These are phyloP conservation scores for Homarus gammarus DNA, from an alignment of 2,888 invertebrate species.

Conservation along the genomic window DNA sequence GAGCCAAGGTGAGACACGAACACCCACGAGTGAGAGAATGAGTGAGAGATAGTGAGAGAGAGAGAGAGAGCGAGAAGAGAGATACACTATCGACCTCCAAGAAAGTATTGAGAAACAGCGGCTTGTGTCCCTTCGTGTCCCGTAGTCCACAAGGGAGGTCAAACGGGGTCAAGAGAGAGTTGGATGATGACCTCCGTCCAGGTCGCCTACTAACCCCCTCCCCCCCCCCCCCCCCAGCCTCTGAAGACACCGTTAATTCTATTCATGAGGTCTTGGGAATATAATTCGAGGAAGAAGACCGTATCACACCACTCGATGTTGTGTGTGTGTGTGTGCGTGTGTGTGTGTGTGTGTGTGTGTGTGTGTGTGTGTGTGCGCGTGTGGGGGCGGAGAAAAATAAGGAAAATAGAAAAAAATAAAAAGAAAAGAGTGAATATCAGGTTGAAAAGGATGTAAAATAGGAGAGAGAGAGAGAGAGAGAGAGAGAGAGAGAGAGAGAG, in stretches of 20 bases:
- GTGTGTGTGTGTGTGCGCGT: no score
- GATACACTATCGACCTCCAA: neutral
- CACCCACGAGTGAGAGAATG: conserved; percentile 18
- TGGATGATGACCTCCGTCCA: conserved; percentile 59
- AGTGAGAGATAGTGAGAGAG: conserved; percentile 27
- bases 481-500: no score
- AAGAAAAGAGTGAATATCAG: no score
- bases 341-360: no score
- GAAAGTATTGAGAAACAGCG: conserved; percentile 16
- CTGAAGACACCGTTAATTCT: conserved; percentile 44
- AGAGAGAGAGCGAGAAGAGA: conserved; percentile 29
- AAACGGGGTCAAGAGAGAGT: conserved; percentile 47
- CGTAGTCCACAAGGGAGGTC: conserved; percentile 47
- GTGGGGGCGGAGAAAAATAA: no score
- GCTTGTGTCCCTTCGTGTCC: conserved; percentile 26
- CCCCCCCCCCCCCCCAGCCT: conserved; percentile 3
- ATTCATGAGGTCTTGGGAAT: conserved; percentile 36
- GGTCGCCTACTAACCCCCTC: conserved; percentile 37
- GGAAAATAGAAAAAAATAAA: no score
- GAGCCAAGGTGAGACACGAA: no score
- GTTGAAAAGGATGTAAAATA: no score
- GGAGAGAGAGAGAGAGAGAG: no score
- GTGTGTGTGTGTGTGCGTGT: conserved; percentile 19
- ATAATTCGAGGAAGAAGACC: conserved; percentile 12
- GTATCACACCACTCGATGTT: neutral